Evolutionary conservation across 2,113 vertebrate species (phyloP), one percentile per base, ranked within the genome.

Genomic region (Rhinichthys klamathensis): DNA sequence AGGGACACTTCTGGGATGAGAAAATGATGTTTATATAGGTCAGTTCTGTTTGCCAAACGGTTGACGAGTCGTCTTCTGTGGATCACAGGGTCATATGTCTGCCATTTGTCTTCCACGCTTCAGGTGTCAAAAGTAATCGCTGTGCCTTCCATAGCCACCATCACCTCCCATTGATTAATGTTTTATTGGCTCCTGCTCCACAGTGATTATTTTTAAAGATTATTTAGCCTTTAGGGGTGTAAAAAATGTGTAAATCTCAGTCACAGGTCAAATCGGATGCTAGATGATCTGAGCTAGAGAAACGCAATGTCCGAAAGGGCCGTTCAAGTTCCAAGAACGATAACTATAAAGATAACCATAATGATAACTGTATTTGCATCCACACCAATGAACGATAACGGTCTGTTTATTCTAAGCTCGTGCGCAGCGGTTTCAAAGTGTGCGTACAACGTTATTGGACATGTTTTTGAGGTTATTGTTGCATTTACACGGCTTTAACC

Each of bases 41-140:
- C 35, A 78, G 32, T 30, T 61, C 18, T 32, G 35, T 80, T 54
- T 81, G 54, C 32, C 63, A 21, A 80, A 8, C n/a, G 9, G 54
- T 25, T 85, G 84, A 85, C 6, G 35, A 44, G 84, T 60, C 38
- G 60, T 80, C 74, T 30, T 51, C 46, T 54, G 63, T 58, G 63
- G 58, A 56, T 79, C 49, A 79, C 35, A 25, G 67, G 84, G 49
- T 85, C 76, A 80, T 23, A 32, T 60, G 61, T 85, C 61, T 70
- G 76, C 63, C 76, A 70, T 85, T 80, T 58, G 32, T 70, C 77
- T 80, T 85, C 65, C 84, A 70, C 51, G 75, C 84, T 79, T 70
- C 63, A 85, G 54, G 75, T 58, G 49, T 80, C 23, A 23, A 75
- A 35, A 58, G 63, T 79, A 56, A 67, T 79, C 74, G 23, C 35